Evolutionary conservation across 2,888 invertebrate species (phyloP).

Genomic region (Metallyticus violacea): DNA sequence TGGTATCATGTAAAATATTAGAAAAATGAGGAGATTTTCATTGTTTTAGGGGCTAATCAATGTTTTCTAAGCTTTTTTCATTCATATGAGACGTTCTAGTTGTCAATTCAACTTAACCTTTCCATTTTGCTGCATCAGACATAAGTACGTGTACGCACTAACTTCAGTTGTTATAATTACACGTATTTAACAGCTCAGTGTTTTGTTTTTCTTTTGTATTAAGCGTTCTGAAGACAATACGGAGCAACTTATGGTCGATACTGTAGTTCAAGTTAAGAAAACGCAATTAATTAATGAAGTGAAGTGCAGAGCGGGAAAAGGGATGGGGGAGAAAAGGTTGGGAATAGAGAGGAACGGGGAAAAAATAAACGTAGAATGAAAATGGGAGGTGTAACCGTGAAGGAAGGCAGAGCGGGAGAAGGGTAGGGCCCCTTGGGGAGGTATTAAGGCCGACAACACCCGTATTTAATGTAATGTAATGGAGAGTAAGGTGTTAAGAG

Average conservation of each 20-base stretch:
- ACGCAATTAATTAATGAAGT: slow-evolving; percentile 37
- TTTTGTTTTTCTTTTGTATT: too few species aligned
- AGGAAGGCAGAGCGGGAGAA: slow-evolving; percentile 1
- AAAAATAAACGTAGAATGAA: background rate
- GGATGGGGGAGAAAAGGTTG: background rate
- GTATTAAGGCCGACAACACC: slow-evolving; percentile 34
- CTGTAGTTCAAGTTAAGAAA: slow-evolving; percentile 30
- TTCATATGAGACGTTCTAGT: too few species aligned
- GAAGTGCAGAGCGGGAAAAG: slow-evolving; percentile 24
- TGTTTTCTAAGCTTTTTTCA: too few species aligned
- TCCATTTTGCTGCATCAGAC: too few species aligned
- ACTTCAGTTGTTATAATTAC: too few species aligned
- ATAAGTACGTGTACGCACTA: too few species aligned
- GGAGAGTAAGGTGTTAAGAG: slow-evolving; percentile 16
- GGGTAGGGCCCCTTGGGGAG: slow-evolving; percentile 28
- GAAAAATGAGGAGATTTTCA: too few species aligned
- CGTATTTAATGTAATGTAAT: slow-evolving; percentile 35
- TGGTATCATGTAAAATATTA: too few species aligned
- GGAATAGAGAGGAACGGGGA: background rate
- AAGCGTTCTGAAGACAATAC: background rate
- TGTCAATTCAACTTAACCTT: too few species aligned
- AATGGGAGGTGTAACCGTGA: background rate
- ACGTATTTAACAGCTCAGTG: too few species aligned
- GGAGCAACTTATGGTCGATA: background rate
- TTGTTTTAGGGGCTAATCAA: too few species aligned